These are phyloP conservation scores for Cheilinus undulatus DNA, from an alignment of 2,113 vertebrate species.

Conservation along the genomic window DNA sequence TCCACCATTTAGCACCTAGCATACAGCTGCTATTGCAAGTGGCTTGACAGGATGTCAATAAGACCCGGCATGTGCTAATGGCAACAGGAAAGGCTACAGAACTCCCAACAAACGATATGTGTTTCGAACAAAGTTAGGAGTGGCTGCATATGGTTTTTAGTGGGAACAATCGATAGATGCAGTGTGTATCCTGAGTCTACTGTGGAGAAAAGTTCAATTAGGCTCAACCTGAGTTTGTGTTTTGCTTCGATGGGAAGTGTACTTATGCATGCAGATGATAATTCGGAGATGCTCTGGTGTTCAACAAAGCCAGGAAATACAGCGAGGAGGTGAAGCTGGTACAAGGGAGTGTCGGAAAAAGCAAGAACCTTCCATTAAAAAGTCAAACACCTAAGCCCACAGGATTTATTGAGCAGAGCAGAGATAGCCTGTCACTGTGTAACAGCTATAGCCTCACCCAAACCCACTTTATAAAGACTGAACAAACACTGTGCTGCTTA, in stretches of 20 bases:
- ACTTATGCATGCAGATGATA: conserved; percentile 10
- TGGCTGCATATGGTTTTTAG: neutral
- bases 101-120: conserved; percentile 34
- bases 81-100: conserved; percentile 45
- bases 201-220: conserved; percentile 32
- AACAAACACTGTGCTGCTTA: conserved; percentile 68
- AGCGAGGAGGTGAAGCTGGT: neutral
- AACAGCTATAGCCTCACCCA: conserved; percentile 56
- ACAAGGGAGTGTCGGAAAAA: conserved; percentile 19
- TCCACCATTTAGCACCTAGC: conserved; percentile 52
- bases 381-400: conserved; percentile 39
- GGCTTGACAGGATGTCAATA: conserved; percentile 71
- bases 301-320: neutral
- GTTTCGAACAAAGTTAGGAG: conserved; percentile 10
- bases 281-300: conserved; percentile 19
- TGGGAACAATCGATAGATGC: conserved; percentile 40
- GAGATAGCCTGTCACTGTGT: conserved; percentile 52
- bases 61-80: conserved; percentile 65
- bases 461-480: conserved; percentile 65
- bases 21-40: conserved; percentile 31
- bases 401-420: conserved; percentile 36
- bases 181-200: conserved; percentile 13
- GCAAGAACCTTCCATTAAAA: conserved; percentile 53
- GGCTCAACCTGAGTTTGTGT: conserved; percentile 5
- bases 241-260: neutral